These are phyloP conservation scores for Gymnopithys bicolor DNA, from an alignment of 2,797 vertebrate genomes.

Conservation along the genomic window DNA sequence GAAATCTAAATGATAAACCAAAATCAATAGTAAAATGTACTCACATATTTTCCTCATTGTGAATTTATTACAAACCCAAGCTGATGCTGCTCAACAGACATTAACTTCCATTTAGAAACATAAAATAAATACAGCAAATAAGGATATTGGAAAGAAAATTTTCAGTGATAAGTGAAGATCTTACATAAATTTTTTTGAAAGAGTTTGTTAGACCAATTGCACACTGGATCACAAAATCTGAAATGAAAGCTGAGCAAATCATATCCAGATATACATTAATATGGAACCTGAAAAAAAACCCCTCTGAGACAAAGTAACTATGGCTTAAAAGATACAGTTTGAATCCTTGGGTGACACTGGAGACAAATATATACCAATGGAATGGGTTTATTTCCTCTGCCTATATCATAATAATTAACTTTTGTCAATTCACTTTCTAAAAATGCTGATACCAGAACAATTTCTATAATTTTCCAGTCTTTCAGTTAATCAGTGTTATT, in stretches of 20 bases:
- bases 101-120: background rate
- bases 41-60: background rate
- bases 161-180: background rate
- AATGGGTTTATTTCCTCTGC: background rate
- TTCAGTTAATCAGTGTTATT: background rate
- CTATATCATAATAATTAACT: background rate
- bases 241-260: background rate
- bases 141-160: background rate
- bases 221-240: background rate
- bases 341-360: background rate
- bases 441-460: background rate
- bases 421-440: background rate
- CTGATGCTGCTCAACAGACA: background rate
- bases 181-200: background rate
- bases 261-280: background rate
- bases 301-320: background rate
- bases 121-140: background rate
- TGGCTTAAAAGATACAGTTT: background rate
- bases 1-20: background rate
- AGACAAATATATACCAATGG: background rate
- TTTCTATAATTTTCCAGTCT: background rate
- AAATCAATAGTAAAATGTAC: conserved; percentile 1
- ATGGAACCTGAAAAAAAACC: background rate
- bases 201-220: background rate
- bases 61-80: background rate